Evolutionary conservation across 2,113 vertebrate genomes (phyloP), one percentile per base, ranked within the genome.

Genomic region (Myxocyprinus asiaticus): DNA sequence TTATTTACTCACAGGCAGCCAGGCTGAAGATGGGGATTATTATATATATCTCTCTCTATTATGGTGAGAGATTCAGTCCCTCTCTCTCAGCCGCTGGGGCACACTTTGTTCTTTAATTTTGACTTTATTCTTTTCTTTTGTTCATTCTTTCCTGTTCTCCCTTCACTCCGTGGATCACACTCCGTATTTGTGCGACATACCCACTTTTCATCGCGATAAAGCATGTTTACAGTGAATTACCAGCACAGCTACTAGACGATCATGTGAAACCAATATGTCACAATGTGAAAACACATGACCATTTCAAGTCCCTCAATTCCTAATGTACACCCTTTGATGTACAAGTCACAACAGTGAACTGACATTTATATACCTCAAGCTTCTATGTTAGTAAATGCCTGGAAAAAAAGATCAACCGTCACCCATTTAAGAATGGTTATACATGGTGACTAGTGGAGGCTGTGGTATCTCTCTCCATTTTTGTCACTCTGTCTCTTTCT

Each of bases 1-100:
- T 8, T 67, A 43, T 51, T 33, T 33, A 33, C 22, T 33, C 22
- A 3, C 22, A 33, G 22, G 22, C 22, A 48, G 15, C 33, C 14
- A n/a, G 43, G 11, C 50, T 51, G 8, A 64, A 63, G 51, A 73
- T 10, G 6, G 63, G 51, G 78, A 7, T 67, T 9, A 80, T 33
- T 33, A 33, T 33, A 33, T 33, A 66, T 80, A 67, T 61, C 70
- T 65, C 17, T 4, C 61, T 80, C 51, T 67, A 74, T 33, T 53
- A 53, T 17, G 48, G 42, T 14, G 10, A 78, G 63, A 53, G 56
- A 68, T 82, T 15, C 63, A 67, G n/a, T 61, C 59, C 14, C 33
- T 33, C n/a, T 45, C 22, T 75, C 4, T 12, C 44, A 80, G 63
- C 56, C 6, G 33, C 56, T 5, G 14, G 6, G 15, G 17, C 44